phyloP scores from a whole-genome alignment of 2,113 vertebrate genomes.

The crab-eating macaque (Macaca fascicularis) region T2T-MFA8v1.1 NC_088394.1:24397001-24397500 shows the following conservation, averaged over 20 bases:
- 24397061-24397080: slow-evolving; percentile 64
- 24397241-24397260: slow-evolving; percentile 56
- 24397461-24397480: neutral
- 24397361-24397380: neutral
- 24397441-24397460: neutral
- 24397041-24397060: slow-evolving; percentile 65
- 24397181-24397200: slow-evolving; percentile 43
- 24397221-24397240: slow-evolving; percentile 74
- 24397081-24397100: slow-evolving; percentile 57
- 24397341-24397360: neutral
- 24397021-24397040: slow-evolving; percentile 73
- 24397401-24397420: neutral
- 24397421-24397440: neutral
- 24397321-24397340: neutral
- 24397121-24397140: slow-evolving; percentile 55
- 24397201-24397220: slow-evolving; percentile 71
- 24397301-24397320: neutral
- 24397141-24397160: slow-evolving; percentile 67
- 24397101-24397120: slow-evolving; percentile 67
- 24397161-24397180: slow-evolving; percentile 60
- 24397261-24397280: slow-evolving; percentile 39
- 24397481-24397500: neutral
- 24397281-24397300: neutral
- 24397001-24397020: slow-evolving; percentile 54
- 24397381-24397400: neutral